Conservation (phyloP, 2,888 invertebrate genomes). For the Epiblema foenella region DNA sequence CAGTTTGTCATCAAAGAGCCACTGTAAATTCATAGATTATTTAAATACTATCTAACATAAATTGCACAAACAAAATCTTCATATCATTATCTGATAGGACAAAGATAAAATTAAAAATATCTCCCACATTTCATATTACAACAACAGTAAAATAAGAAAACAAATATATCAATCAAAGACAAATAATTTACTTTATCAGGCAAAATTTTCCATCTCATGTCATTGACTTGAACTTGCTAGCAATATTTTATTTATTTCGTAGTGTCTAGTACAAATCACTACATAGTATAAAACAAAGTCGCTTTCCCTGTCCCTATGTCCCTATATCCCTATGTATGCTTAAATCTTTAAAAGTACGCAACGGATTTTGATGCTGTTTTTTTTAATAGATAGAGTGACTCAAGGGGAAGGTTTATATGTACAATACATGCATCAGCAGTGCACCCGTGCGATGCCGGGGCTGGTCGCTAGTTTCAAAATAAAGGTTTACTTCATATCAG, state of each 20-base stretch:
- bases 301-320: too few relatives aligned
- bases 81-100: neutral
- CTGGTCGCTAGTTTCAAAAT: too few relatives aligned
- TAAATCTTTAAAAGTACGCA: too few relatives aligned
- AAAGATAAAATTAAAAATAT: constrained; percentile 3
- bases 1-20: too few relatives aligned
- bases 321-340: too few relatives aligned
- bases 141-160: constrained; percentile 5
- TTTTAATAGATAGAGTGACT: too few relatives aligned
- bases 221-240: constrained; percentile 3
- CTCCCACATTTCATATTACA: neutral
- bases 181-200: constrained; percentile 14
- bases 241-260: neutral
- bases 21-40: neutral
- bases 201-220: constrained; percentile 7
- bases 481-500: neutral
- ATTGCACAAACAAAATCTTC: neutral
- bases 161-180: constrained; percentile 6
- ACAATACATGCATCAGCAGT: too few relatives aligned
- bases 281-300: neutral
- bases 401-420: too few relatives aligned
- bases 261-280: neutral
- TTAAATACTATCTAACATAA: neutral
- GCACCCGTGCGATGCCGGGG: too few relatives aligned
- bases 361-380: too few relatives aligned